These are phyloP conservation scores for Aphelenchoides besseyi DNA, from an alignment of 1,140 invertebrate species.

Conservation along the genomic window DNA sequence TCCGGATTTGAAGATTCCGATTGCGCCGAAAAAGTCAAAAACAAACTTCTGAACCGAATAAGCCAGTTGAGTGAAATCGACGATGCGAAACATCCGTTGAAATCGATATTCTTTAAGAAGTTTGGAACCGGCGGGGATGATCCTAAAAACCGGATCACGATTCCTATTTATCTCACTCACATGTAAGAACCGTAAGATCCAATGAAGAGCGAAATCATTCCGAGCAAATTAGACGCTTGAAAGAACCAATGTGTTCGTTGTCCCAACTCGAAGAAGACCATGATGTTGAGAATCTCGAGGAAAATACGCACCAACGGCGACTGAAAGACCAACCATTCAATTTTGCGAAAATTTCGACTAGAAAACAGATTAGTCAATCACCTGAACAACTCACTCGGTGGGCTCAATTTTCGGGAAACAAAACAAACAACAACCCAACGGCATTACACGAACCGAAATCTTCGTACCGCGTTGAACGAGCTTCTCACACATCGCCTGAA, in stretches of 20 bases:
- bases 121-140: neutral
- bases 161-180: too few species aligned
- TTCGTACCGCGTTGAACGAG: constrained; percentile 25
- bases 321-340: constrained; percentile 59
- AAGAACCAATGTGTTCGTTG: constrained; percentile 46
- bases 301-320: constrained; percentile 51
- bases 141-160: too few species aligned
- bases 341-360: constrained; percentile 48
- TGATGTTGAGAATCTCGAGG: constrained; percentile 53
- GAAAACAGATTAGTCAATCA: too few species aligned
- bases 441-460: constrained; percentile 37
- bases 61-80: constrained; percentile 54
- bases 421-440: constrained; percentile 46
- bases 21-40: constrained; percentile 54
- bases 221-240: constrained; percentile 53
- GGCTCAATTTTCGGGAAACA: constrained; percentile 49
- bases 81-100: constrained; percentile 46
- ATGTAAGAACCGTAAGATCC: constrained; percentile 59
- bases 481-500: constrained; percentile 47
- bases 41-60: constrained; percentile 56
- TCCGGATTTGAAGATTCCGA: constrained; percentile 40
- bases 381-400: constrained; percentile 47
- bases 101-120: constrained; percentile 42
- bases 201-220: constrained; percentile 54
- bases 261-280: constrained; percentile 54